Base-by-base conservation (phyloP, 2,888 invertebrate species). In the Anorthoa munda region DNA sequence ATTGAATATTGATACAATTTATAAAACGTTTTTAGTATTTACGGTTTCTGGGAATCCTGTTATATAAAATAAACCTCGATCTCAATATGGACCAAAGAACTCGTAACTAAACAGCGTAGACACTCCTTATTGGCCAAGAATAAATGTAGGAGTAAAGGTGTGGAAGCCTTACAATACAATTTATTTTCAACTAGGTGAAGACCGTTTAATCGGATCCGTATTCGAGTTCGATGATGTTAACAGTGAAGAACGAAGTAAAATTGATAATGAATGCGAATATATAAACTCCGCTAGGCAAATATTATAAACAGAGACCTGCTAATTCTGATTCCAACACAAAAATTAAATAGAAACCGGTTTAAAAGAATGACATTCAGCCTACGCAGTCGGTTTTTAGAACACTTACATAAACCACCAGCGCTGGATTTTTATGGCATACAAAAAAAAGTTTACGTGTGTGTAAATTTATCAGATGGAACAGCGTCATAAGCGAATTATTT, bases 151-250 rank as follows among this genome's bases (percentile, higher is more conserved):
- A 84, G 89, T 84, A 87, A 86, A 92, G 89, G 88, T 84, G 85
- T 88, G 77, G 94, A 94, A 93, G 90, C 93, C 93, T 85, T 91
- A 93, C 67, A 88, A 87, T 87, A 86, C 87, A 88, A 89, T 86
- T 87, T 79, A 84, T 83, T 78, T 86, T 72, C 88, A 93, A 91
- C 90, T 93, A 89, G 93, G 94, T 92, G 94, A 92, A 92, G 89
- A 91, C 89, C 89, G 82, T 85, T 87, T 92, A 91, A 92, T 92
- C 89, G 88, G 88, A 90, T 90, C 82, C 86, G 80, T 84, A 84
- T 85, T 86, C 77, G 76, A 75, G 77, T 78, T 61, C 77, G 77
- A 88, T 85, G 72, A 83, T 80, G 77, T 79, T 80, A 80, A 80
- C 72, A 77, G 77, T 76, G 75, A 75, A 78, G 78, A 85, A 82